These are phyloP conservation scores for Sipha flava DNA, from an alignment of 1,140 invertebrate genomes.

Conservation along the genomic window DNA sequence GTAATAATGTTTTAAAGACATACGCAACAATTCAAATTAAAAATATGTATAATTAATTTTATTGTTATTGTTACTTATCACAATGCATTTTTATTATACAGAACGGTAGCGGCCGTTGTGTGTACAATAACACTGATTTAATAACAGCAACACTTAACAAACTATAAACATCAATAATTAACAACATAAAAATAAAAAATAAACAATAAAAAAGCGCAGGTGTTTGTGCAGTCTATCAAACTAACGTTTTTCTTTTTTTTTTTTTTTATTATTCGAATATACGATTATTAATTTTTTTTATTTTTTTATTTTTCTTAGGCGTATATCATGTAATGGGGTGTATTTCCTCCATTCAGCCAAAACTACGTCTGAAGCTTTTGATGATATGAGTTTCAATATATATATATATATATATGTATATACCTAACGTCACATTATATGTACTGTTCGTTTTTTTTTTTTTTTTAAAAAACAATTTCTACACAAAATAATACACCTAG, in stretches of 20 bases:
- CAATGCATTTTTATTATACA: constrained; percentile 5
- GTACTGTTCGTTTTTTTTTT: too few relatives aligned
- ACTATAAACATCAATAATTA: constrained; percentile 10
- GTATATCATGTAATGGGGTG: neutral
- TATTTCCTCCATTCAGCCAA: neutral
- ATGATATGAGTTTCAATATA: constrained; percentile 3
- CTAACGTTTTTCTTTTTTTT: neutral
- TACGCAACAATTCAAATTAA: constrained; percentile 5
- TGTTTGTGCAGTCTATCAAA: constrained; percentile 25
- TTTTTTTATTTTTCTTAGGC: neutral
- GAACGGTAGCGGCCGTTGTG: neutral
- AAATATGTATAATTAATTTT: constrained; percentile 24
- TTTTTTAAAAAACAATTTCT: too few relatives aligned
- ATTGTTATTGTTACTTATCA: constrained; percentile 33
- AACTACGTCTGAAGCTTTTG: neutral
- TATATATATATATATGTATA: too few relatives aligned
- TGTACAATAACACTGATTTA: neutral
- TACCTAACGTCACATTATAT: neutral
- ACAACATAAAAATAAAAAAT: neutral
- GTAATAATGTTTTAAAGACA: constrained; percentile 6
- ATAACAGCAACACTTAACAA: constrained; percentile 26
- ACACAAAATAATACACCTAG: neutral
- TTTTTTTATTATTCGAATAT: neutral
- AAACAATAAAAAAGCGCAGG: constrained; percentile 6
- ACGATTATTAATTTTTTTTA: neutral